phyloP scores from a whole-genome alignment of 2,113 vertebrate genomes.

The Raphicerus campestris region DNA sequence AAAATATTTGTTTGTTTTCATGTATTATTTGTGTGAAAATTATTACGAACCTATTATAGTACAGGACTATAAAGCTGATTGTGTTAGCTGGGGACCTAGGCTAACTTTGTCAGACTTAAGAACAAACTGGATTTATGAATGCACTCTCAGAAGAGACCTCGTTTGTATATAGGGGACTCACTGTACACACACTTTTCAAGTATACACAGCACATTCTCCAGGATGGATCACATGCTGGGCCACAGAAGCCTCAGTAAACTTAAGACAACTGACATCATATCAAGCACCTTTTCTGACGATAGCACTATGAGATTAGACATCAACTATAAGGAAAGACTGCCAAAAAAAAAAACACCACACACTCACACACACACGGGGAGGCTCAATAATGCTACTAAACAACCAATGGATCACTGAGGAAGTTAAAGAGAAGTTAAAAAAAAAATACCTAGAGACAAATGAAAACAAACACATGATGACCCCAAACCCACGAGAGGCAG shows the following conservation, averaged over 20 bases:
- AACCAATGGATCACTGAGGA: background rate
- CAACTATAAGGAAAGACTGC: background rate
- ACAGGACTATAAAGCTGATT: background rate
- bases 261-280: background rate
- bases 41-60: background rate
- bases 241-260: background rate
- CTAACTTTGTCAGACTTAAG: background rate
- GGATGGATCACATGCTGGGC: background rate
- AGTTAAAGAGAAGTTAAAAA: background rate
- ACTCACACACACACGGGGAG: background rate
- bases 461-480: background rate
- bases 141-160: background rate
- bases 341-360: background rate
- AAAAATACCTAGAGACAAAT: background rate
- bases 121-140: background rate
- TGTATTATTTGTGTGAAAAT: background rate
- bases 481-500: background rate
- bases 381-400: background rate
- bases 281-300: background rate
- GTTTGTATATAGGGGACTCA: background rate
- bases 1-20: background rate
- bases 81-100: background rate
- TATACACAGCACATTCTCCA: background rate
- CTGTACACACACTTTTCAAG: background rate
- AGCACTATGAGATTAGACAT: background rate